Base-by-base conservation (phyloP, 2,888 invertebrate species). In the Tuta absoluta region DNA sequence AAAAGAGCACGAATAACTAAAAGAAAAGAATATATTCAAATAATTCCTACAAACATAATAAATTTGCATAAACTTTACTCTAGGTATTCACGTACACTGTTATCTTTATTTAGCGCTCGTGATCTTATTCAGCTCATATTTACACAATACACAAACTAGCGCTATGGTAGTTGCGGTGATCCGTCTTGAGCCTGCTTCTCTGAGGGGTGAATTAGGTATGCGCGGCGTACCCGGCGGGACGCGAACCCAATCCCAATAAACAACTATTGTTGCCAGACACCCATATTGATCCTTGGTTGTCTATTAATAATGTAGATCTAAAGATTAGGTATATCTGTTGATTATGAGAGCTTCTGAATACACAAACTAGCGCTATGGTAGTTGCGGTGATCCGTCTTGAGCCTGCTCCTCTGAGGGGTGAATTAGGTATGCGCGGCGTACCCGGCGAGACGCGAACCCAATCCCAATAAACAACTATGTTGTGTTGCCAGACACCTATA, bases 401-500 rank as follows among this genome's bases (percentile, higher is more conserved):
- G 41, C 57, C 41, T 2, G 8, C 37, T 57, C 28, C 70, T 73
- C 69, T 67, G 69, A 70, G 70, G 65, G 68, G 67, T 71, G 71
- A 71, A 74, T 75, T 72, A 72, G 73, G 73, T 72, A 73, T 75
- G 68, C 69, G 67, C 65, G 65, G 70, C 68, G 66, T 70, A 70
- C 71, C 68, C 69, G 73, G 71, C 65, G 68, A 74, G 72, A 68
- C 70, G 72, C 71, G 71, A 71, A 71, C 75, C 74, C 72, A 74
- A 74, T 75, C 73, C 71, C 65, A 24, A 61, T 65, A 65, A 62
- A 24, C 56, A n/a, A 12, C 62, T 68, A 68, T 69, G 71, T 71
- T 72, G 41, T 41, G 41, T 41, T 41, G 14, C 41, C 41, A 41
- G 41, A 41, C 5, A n/a, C 8, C 38, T 12, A 38, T 8, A 38